These are phyloP conservation scores for Pachliopta kotzebuea DNA, from an alignment of 2,888 invertebrate species.

Conservation along the genomic window DNA sequence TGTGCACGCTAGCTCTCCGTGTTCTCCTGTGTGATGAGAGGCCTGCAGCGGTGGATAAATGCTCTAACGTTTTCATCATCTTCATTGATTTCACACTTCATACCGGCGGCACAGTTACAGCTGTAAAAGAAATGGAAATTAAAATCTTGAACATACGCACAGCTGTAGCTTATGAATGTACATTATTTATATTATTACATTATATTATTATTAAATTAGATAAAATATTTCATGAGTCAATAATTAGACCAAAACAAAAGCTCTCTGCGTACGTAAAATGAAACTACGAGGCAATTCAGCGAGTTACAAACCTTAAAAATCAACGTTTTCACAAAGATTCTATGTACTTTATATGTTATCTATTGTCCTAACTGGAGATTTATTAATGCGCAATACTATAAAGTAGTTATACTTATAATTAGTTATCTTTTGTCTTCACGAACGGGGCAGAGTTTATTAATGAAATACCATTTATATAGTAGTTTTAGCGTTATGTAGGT, in stretches of 20 bases:
- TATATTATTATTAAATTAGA: neutral
- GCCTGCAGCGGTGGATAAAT: constrained; percentile 42
- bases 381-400: constrained; percentile 4
- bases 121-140: constrained; percentile 40
- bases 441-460: constrained; percentile 2
- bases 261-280: too few relatives aligned
- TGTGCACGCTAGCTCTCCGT: constrained; percentile 38
- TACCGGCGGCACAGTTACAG: constrained; percentile 42
- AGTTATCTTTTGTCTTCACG: neutral
- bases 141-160: neutral
- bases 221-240: too few relatives aligned
- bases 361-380: neutral
- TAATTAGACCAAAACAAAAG: too few relatives aligned
- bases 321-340: neutral
- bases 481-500: constrained; percentile 19
- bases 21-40: constrained; percentile 12
- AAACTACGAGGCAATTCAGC: too few relatives aligned
- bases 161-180: neutral
- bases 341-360: neutral
- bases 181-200: neutral
- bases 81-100: constrained; percentile 37
- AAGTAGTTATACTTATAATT: neutral
- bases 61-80: constrained; percentile 36
- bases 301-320: too few relatives aligned
- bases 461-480: constrained; percentile 17